Conservation (phyloP, 2,113 vertebrate genomes). For the Etheostoma spectabile region DNA sequence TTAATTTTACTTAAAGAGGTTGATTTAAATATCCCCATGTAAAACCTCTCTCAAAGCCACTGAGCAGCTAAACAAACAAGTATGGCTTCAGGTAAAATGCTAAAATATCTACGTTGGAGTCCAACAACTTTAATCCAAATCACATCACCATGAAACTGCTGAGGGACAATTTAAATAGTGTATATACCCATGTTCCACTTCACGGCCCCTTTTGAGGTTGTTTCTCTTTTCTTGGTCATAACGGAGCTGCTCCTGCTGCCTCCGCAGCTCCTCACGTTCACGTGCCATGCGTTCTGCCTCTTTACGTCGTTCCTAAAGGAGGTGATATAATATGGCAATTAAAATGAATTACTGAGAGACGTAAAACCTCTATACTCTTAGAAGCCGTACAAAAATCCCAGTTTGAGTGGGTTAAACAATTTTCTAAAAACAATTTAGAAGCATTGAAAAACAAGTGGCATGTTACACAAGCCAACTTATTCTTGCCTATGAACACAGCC, state of each 20-base stretch:
- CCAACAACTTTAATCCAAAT: background rate
- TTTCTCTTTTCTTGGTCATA: conserved; percentile 98
- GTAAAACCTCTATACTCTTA: accelerated
- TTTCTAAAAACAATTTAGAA: background rate
- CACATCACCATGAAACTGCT: background rate
- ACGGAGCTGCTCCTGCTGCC: conserved; percentile 98
- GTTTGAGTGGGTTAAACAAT: background rate
- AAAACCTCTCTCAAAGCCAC: background rate
- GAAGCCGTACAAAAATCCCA: background rate
- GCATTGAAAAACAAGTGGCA: background rate
- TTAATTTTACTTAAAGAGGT: background rate
- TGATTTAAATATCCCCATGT: background rate
- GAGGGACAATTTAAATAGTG: background rate
- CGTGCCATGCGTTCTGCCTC: conserved; percentile 95
- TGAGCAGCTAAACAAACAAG: background rate
- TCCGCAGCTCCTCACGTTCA: conserved; percentile 93
- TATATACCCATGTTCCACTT: conserved; percentile 92
- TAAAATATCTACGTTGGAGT: background rate
- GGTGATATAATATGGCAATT: background rate
- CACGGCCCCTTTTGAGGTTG: conserved; percentile 93
- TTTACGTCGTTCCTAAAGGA: conserved; percentile 92
- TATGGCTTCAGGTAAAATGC: background rate
- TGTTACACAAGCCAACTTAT: background rate
- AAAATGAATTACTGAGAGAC: background rate
- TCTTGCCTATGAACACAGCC: background rate